These are phyloP conservation scores for Berghia stephanieae DNA, from an alignment of 1,140 invertebrate species.

Conservation along the genomic window DNA sequence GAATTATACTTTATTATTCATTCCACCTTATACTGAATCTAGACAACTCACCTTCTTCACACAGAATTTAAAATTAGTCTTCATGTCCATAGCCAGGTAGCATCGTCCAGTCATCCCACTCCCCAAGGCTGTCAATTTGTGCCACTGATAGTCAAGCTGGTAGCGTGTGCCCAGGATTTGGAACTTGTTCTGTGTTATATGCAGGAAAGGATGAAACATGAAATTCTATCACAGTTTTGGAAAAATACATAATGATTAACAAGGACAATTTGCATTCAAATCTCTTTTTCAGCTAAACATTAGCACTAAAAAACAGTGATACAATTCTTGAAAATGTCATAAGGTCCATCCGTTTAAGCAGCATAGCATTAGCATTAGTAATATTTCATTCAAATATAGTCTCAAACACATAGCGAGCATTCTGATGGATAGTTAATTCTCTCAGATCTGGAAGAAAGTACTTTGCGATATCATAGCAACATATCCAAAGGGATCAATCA, in stretches of 20 bases:
- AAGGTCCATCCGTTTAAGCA: too few species aligned
- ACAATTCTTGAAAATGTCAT: too few species aligned
- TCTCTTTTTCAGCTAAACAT: not conserved
- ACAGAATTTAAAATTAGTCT: slow-evolving; percentile 57
- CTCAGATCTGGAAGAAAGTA: too few species aligned
- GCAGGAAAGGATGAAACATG: slow-evolving; percentile 17
- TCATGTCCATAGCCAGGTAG: slow-evolving; percentile 53
- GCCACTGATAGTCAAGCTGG: slow-evolving; percentile 57
- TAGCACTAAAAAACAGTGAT: slow-evolving; percentile 4
- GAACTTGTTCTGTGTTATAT: slow-evolving; percentile 48
- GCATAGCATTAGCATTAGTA: too few species aligned
- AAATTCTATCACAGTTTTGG: not conserved
- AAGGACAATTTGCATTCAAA: too few species aligned
- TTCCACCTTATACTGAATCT: not conserved
- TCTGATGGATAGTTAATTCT: too few species aligned
- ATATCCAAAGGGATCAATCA: not conserved
- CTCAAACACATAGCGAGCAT: too few species aligned
- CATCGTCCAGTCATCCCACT: slow-evolving; percentile 59
- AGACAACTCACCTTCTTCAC: slow-evolving; percentile 52
- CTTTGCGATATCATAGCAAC: not conserved
- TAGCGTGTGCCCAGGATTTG: slow-evolving; percentile 48
- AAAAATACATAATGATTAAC: not conserved
- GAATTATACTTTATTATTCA: not conserved
- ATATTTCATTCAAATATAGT: too few species aligned
- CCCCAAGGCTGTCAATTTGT: slow-evolving; percentile 51